Conservation (phyloP, 2,113 vertebrate species). For the Apistogramma diplotaenia region DNA sequence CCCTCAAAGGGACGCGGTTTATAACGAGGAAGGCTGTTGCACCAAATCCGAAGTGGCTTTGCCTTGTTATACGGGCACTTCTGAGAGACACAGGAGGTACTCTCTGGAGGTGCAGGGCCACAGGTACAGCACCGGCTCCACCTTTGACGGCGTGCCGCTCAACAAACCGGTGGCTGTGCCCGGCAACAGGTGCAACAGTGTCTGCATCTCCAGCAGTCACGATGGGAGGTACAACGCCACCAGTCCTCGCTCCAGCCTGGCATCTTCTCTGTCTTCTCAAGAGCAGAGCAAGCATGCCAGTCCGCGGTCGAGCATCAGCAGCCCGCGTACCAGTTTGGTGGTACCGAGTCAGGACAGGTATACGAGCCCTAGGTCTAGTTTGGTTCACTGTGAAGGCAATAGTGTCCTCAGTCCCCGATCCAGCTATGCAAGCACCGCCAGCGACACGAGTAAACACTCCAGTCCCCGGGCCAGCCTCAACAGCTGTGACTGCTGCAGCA, state of each 20-base stretch:
- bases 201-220: slow-evolving; percentile 68
- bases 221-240: slow-evolving; percentile 74
- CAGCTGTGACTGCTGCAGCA: slow-evolving; percentile 87
- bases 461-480: slow-evolving; percentile 89
- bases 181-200: slow-evolving; percentile 77
- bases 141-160: slow-evolving; percentile 74
- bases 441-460: slow-evolving; percentile 88
- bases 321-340: slow-evolving; percentile 80
- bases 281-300: slow-evolving; percentile 84
- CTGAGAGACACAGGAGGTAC: slow-evolving; percentile 81
- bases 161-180: slow-evolving; percentile 71
- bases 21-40: slow-evolving; percentile 78
- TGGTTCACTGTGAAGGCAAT: slow-evolving; percentile 79
- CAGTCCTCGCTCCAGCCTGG: slow-evolving; percentile 81
- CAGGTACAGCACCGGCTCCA: slow-evolving; percentile 79
- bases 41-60: slow-evolving; percentile 85
- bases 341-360: slow-evolving; percentile 79
- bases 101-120: slow-evolving; percentile 82
- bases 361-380: slow-evolving; percentile 81
- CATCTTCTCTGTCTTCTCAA: slow-evolving; percentile 72
- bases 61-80: slow-evolving; percentile 83
- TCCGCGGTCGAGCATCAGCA: slow-evolving; percentile 82
- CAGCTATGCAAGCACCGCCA: slow-evolving; percentile 91
- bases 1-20: slow-evolving; percentile 68
- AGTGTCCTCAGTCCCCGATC: slow-evolving; percentile 82